Conservation (phyloP, 2,797 vertebrate genomes). For the Danionella dracula region DNA sequence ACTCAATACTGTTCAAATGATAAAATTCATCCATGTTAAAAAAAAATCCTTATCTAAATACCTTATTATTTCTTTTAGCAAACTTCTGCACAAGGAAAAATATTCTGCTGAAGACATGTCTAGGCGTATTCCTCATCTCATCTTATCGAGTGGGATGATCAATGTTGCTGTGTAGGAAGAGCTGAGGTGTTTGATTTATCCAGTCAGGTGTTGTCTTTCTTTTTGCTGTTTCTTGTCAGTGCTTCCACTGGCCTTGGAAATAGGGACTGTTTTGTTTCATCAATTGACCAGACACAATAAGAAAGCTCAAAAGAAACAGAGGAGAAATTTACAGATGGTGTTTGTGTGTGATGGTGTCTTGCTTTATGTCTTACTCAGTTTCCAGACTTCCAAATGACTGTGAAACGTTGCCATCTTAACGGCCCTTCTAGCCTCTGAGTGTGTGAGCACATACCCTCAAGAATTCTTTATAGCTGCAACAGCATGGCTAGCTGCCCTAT, state of each 20-base stretch:
- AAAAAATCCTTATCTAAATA: no score
- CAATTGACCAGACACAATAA: slow-evolving; percentile 19
- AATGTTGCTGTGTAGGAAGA: slow-evolving; percentile 31
- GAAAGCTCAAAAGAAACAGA: neutral
- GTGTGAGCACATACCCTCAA: slow-evolving; percentile 21
- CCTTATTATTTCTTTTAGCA: no score
- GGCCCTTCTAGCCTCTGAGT: slow-evolving; percentile 7
- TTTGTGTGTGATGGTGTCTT: neutral
- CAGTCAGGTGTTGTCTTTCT: slow-evolving; percentile 27
- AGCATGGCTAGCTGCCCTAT: slow-evolving; percentile 1
- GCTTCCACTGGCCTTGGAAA: slow-evolving; percentile 8
- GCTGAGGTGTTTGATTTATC: slow-evolving; percentile 47
- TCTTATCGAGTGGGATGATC: slow-evolving; percentile 41
- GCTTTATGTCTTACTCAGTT: slow-evolving; percentile 13
- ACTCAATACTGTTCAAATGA: no score
- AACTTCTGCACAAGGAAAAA: neutral
- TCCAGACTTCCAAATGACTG: slow-evolving; percentile 29
- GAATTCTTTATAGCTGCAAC: neutral
- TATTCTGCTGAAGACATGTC: slow-evolving; percentile 31
- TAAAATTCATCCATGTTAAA: no score
- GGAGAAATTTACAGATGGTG: neutral
- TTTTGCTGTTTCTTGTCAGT: neutral
- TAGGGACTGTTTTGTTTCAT: slow-evolving; percentile 5
- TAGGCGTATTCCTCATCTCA: slow-evolving; percentile 35
- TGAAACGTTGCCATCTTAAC: slow-evolving; percentile 27